These are phyloP conservation scores for Glaucomys volans DNA, from an alignment of 2,113 vertebrate genomes.

Conservation along the genomic window DNA sequence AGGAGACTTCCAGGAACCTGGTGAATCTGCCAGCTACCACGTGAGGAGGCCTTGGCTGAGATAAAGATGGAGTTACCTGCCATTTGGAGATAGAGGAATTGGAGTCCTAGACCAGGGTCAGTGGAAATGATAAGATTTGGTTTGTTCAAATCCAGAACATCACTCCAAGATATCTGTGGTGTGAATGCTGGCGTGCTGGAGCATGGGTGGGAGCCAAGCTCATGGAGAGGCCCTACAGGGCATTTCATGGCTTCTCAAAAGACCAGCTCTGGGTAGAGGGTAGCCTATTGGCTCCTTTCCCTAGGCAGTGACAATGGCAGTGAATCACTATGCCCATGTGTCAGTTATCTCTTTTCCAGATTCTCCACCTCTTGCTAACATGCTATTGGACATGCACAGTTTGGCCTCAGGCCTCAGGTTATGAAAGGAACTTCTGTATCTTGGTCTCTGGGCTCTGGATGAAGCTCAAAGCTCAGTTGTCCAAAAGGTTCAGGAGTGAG, in stretches of 20 bases:
- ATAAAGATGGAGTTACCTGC: not conserved
- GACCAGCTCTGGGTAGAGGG: not conserved
- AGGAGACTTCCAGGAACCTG: not conserved
- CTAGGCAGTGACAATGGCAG: not conserved
- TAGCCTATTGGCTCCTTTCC: not conserved
- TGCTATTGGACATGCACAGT: not conserved
- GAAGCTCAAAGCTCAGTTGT: constrained; percentile 21
- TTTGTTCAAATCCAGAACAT: not conserved
- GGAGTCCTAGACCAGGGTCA: not conserved
- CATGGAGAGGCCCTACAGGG: not conserved
- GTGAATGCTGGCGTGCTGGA: not conserved
- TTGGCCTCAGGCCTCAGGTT: not conserved
- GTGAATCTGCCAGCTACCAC: not conserved
- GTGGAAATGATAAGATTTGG: not conserved
- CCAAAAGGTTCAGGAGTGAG: constrained; percentile 42
- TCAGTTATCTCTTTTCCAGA: not conserved
- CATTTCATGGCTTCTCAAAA: not conserved
- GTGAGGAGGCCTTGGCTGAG: not conserved
- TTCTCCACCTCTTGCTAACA: not conserved
- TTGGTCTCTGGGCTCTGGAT: not conserved
- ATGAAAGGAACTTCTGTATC: not conserved
- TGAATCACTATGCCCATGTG: rapidly evolving
- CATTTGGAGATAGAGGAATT: not conserved
- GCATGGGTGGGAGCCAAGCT: not conserved
- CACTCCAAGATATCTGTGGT: not conserved